Base-by-base conservation (phyloP, 2,113 vertebrate genomes). In the Istiophorus platypterus region DNA sequence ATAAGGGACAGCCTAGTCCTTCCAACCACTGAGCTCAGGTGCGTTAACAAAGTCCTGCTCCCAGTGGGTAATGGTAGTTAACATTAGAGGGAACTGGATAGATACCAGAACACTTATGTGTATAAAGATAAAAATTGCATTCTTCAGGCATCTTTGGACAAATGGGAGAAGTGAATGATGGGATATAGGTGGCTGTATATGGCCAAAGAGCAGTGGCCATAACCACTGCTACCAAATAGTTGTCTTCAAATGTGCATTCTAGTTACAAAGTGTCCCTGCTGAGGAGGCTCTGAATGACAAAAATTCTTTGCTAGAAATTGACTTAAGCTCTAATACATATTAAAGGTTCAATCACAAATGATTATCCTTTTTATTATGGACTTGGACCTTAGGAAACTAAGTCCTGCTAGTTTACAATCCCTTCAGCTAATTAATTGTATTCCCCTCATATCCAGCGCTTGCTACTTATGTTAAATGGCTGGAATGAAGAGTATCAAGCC, bases 401-500 rank as follows among this genome's bases (percentile, higher is more conserved):
- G 13, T 27, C 20, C 24, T 22, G 31, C 37, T 39, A 42, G 20
- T 80, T 69, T 54, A 45, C 39, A 41, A 56, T 41, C 14, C 20
- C 18, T 51, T 9, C 5, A n/a, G 7, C 65, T 66, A 64, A 71
- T 39, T 59, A 39, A 47, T 37, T 34, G 18, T 52, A 63, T 45
- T 58, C 22, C 15, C 12, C 9, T 49, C 24, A 3, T 54, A 58
- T 51, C 22, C 37, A 15, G 15, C 66, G 49, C 65, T 67, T 39
- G 52, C n/a, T 67, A 10, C 42, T 66, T 81, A 47, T 56, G 71
- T 37, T 47, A 57, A 68, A 77, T 54, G 34, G 22, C 54, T 49
- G 15, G 57, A 45, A 65, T 73, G 45, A 59, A 81, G 67, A 71
- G 56, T 52, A 73, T 64, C 37, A 65, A 34, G 37, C 4, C 3